A percentile compares a stretch with the other conserved stretches of the same genome.
These are phyloP conservation scores for Metalampra italica DNA, from an alignment of 2,888 invertebrate species.

Conservation along the genomic window DNA sequence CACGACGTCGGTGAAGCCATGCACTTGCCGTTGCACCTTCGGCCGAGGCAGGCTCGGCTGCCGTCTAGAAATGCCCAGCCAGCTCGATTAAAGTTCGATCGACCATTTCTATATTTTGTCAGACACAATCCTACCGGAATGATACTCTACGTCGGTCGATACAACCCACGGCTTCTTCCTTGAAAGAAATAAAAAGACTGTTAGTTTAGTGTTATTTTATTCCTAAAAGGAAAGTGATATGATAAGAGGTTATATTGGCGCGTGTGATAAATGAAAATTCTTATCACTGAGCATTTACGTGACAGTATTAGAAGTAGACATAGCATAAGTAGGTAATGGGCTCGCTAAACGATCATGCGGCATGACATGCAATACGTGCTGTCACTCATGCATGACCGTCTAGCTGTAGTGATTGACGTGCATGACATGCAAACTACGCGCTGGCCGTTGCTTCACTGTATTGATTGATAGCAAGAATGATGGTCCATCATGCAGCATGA, in stretches of 20 bases:
- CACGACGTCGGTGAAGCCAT: constrained; percentile 70
- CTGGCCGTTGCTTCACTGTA: no score
- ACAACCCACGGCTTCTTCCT: constrained; percentile 90
- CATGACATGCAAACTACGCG: no score
- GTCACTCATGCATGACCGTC: no score
- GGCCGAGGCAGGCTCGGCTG: constrained; percentile 84
- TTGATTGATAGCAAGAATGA: no score
- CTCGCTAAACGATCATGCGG: no score
- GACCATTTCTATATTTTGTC: constrained; percentile 93
- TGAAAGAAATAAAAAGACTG: constrained; percentile 72
- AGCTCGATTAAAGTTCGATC: constrained; percentile 88
- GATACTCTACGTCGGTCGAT: constrained; percentile 92
- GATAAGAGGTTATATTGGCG: constrained; percentile 63
- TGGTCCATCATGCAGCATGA: no score
- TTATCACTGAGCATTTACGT: constrained; percentile 65
- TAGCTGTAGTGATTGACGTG: no score
- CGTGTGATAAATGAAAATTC: constrained; percentile 61
- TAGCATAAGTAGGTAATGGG: constrained; percentile 47
- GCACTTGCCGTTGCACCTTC: constrained; percentile 82
- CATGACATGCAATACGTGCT: no score
- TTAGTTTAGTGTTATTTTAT: constrained; percentile 63
- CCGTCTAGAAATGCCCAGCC: constrained; percentile 81
- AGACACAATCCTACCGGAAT: constrained; percentile 95
- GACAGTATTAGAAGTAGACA: constrained; percentile 70
- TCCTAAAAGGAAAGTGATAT: constrained; percentile 74